phyloP scores from a whole-genome alignment of 2,888 invertebrate genomes.

The Thyatira batis region DNA sequence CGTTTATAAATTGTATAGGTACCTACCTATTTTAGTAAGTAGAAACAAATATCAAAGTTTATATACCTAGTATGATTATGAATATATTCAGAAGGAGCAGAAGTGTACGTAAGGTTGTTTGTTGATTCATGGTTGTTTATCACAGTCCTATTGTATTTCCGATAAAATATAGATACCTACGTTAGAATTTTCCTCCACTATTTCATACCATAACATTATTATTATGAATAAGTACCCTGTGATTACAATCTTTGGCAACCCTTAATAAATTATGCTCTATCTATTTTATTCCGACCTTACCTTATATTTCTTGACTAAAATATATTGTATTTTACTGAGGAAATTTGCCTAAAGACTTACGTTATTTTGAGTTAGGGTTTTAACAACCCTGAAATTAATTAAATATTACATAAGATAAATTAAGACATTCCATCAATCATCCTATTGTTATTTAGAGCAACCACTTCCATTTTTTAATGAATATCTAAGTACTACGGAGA shows the following conservation, averaged over 20 bases:
- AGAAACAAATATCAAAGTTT: too few relatives aligned
- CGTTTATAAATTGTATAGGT: too few relatives aligned
- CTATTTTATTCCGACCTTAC: conserved; percentile 31
- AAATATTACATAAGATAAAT: too few relatives aligned
- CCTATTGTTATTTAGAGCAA: too few relatives aligned
- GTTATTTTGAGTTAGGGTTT: not conserved
- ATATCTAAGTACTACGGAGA: too few relatives aligned
- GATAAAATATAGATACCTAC: not conserved
- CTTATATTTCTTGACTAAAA: conserved; percentile 14
- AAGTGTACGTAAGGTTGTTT: not conserved
- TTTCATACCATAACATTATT: conserved; percentile 4
- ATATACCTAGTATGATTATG: too few relatives aligned
- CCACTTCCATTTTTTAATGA: too few relatives aligned
- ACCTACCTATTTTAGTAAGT: too few relatives aligned
- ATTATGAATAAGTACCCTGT: conserved; percentile 17
- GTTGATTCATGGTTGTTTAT: not conserved
- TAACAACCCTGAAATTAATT: too few relatives aligned
- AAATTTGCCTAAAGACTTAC: not conserved
- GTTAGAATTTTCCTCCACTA: not conserved
- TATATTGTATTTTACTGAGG: conserved; percentile 14
- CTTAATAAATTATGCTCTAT: conserved; percentile 31
- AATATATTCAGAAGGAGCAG: too few relatives aligned
- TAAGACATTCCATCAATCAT: too few relatives aligned
- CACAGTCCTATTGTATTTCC: not conserved
- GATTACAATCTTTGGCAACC: conserved; percentile 30